Conservation (phyloP, 1,140 invertebrate species). For the Lasioglossum baleicum region DNA sequence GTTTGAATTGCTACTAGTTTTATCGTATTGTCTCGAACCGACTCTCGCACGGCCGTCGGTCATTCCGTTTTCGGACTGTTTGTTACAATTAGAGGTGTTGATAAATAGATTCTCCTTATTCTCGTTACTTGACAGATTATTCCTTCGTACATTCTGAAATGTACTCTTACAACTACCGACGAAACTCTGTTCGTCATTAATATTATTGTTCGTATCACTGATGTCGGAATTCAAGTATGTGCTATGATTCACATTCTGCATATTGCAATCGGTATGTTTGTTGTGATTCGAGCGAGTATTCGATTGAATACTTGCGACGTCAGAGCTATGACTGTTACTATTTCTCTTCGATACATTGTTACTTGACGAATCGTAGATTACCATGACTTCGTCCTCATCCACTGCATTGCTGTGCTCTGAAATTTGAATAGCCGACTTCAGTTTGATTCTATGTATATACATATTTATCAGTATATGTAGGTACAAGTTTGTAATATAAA, state of each 20-base stretch:
- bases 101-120: neutral
- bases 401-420: neutral
- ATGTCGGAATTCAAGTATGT: neutral
- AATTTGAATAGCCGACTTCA: neutral
- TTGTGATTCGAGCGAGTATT: too few relatives aligned
- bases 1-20: neutral
- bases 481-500: too few relatives aligned
- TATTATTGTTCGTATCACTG: too few relatives aligned
- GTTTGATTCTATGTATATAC: neutral
- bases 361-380: neutral
- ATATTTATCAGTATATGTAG: too few relatives aligned
- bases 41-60: neutral
- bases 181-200: neutral
- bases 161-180: neutral
- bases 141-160: neutral
- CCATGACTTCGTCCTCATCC: constrained; percentile 50
- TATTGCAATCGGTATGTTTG: too few relatives aligned
- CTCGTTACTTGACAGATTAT: neutral
- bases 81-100: neutral
- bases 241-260: too few relatives aligned
- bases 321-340: neutral
- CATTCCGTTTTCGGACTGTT: neutral
- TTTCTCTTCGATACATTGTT: too few relatives aligned
- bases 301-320: neutral
- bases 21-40: neutral